Evolutionary conservation across 2,113 vertebrate genomes (phyloP).

Genomic region (Percopsis transmontana): DNA sequence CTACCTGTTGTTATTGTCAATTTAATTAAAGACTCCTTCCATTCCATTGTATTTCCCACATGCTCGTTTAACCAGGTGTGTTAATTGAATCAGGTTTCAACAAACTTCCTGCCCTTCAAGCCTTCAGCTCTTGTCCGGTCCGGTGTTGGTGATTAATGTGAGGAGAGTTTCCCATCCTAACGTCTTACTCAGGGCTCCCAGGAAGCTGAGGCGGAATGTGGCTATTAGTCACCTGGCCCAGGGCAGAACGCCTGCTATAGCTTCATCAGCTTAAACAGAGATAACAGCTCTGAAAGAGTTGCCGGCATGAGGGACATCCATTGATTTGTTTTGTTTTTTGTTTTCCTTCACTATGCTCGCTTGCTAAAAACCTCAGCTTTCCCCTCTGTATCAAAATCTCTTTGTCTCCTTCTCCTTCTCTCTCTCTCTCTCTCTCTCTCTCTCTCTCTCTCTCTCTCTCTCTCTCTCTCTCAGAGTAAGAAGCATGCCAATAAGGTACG

Average conservation of each 20-base stretch:
- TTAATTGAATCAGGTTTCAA: neutral
- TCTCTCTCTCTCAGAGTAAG: constrained; percentile 71
- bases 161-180: neutral
- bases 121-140: neutral
- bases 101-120: neutral
- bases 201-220: constrained; percentile 14
- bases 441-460: constrained; percentile 14
- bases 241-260: constrained; percentile 36
- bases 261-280: constrained; percentile 47
- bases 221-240: constrained; percentile 36
- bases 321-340: constrained; percentile 21
- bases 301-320: constrained; percentile 40
- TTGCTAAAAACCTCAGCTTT: neutral
- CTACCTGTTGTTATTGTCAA: too few relatives aligned
- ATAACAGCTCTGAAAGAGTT: constrained; percentile 32
- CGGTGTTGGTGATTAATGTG: constrained; percentile 8
- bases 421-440: constrained; percentile 13
- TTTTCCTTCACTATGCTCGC: constrained; percentile 13
- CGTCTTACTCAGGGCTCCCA: constrained; percentile 20
- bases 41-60: neutral
- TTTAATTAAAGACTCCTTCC: too few relatives aligned
- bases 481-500: constrained; percentile 83
- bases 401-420: constrained; percentile 26
- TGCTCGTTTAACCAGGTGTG: neutral
- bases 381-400: constrained; percentile 3